A percentile compares a stretch with the other conserved stretches of the same genome.
These are phyloP conservation scores for Hyaena hyaena DNA, from an alignment of 2,113 vertebrate species.

Conservation along the genomic window DNA sequence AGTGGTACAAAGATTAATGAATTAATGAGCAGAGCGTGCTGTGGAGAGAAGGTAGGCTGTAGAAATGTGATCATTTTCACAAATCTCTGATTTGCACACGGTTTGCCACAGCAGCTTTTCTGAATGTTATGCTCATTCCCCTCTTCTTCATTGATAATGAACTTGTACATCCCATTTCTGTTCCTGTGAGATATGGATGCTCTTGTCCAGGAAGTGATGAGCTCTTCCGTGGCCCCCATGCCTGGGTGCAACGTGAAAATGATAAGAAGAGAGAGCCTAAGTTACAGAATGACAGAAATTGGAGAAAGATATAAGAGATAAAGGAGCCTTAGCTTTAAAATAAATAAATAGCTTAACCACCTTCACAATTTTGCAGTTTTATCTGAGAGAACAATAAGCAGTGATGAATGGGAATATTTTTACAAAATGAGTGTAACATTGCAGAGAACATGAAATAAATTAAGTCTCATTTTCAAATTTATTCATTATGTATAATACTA, in stretches of 20 bases:
- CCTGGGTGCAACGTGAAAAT: neutral
- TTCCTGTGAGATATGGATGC: neutral
- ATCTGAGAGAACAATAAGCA: slow-evolving; percentile 45
- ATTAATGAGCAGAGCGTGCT: slow-evolving; percentile 73
- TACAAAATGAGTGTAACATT: neutral
- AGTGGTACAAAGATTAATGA: slow-evolving; percentile 74
- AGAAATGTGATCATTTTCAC: slow-evolving; percentile 62
- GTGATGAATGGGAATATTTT: slow-evolving; percentile 42
- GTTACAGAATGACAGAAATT: neutral
- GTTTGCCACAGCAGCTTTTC: slow-evolving; percentile 1
- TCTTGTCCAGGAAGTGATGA: slow-evolving; percentile 49
- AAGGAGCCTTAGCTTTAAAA: slow-evolving; percentile 31
- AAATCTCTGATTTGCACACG: slow-evolving; percentile 64
- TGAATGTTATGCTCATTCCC: slow-evolving; percentile 10
- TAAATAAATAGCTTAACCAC: slow-evolving; percentile 43
- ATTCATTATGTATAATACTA: neutral
- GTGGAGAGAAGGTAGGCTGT: slow-evolving; percentile 54
- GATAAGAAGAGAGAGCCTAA: slow-evolving; percentile 30
- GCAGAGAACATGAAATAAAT: slow-evolving; percentile 24
- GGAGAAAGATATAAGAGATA: slow-evolving; percentile 1
- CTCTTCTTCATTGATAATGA: slow-evolving; percentile 35
- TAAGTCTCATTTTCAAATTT: slow-evolving; percentile 50
- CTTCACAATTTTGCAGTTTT: slow-evolving; percentile 27
- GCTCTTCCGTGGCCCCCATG: neutral
- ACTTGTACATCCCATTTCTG: slow-evolving; percentile 9